phyloP scores from a whole-genome alignment of 23 tunicate species.

The Corella eumyota region DNA sequence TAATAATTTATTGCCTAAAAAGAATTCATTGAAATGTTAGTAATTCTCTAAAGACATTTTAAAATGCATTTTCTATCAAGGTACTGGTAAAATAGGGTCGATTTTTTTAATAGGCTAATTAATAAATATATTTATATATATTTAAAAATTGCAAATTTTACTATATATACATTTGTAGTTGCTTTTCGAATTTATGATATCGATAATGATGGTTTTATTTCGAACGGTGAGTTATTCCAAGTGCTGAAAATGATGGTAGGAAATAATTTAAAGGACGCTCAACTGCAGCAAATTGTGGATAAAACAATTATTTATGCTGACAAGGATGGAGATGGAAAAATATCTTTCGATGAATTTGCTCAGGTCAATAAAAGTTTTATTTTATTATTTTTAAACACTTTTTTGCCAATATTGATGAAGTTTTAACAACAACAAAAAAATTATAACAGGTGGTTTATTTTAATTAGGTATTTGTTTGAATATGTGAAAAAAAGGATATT shows the following conservation, averaged over 20 bases:
- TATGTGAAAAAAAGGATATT: background rate
- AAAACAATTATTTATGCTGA: conserved; percentile 98
- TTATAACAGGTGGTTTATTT: background rate
- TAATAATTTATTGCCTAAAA: too few relatives aligned
- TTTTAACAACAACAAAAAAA: background rate
- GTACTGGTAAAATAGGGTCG: too few relatives aligned
- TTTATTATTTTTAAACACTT: too few relatives aligned
- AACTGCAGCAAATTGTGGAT: conserved; percentile 97
- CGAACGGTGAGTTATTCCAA: conserved; percentile 97
- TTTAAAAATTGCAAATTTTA: too few relatives aligned
- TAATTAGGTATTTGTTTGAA: background rate
- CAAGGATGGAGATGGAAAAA: conserved; percentile 97
- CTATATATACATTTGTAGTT: conserved; percentile 15
- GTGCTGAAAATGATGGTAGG: conserved; percentile 99
- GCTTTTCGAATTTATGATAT: conserved; percentile 97
- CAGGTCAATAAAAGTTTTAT: conserved; percentile 6
- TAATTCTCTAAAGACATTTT: too few relatives aligned
- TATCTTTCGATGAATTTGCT: conserved; percentile 85
- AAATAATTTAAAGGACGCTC: conserved; percentile 83
- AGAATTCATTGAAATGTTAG: too few relatives aligned
- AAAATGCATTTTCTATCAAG: too few relatives aligned
- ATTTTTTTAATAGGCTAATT: too few relatives aligned
- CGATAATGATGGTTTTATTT: conserved; percentile 97
- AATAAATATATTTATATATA: too few relatives aligned
- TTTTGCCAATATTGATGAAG: too few relatives aligned